Evolutionary conservation across 2,797 vertebrate species (phyloP), one percentile per base, ranked within the genome.

Genomic region (Onychomys leucogaster): DNA sequence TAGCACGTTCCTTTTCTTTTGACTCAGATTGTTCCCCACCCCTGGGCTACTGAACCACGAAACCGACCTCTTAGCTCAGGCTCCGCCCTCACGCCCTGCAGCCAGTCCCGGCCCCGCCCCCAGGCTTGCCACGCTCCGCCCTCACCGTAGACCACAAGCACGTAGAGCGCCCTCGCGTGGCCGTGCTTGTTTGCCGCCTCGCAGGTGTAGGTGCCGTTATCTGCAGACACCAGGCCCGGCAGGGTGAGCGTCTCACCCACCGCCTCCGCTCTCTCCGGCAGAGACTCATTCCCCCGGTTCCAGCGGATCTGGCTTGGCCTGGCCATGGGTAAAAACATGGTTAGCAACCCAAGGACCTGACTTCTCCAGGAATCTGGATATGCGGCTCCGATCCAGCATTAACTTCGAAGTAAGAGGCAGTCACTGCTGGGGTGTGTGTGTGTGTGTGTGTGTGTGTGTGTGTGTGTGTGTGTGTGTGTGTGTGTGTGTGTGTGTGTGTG

Each of bases 131-230:
- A 1, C 6, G 0, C 46, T 29, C 27, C 0, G 14, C 71, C 97
- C 99, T 99, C 98, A 99, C 99, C 99, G 9, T 99, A 99, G 96
- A 99, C 99, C 98, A 99, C 98, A 52, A 99, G 98, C 19, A 99
- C 99, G 96, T 99, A 99, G 94, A 99, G 99, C 98, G 99, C 99
- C 1, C 99, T 99, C 32, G 99, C 99, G 5, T 99, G 99, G 73
- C 99, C 99, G 8, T 98, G 99, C 98, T 99, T 99, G 97, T 99
- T 99, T 75, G 99, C 99, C 43, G 99, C 99, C 98, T 99, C 99
- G 97, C 99, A 99, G 86, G 99, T 98, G 98, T 99, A 99, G 55
- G 99, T 99, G 94, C 99, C 99, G 1, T 99, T 99, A 97, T 99
- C 99, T 16, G 99, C 99, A 19, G 99, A 99, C 97, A 99, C 99